Percentiles rank a stretch among this genome's conserved stretches.
These are phyloP conservation scores for Anastrepha obliqua DNA, from an alignment of 1,140 invertebrate species.

Conservation along the genomic window DNA sequence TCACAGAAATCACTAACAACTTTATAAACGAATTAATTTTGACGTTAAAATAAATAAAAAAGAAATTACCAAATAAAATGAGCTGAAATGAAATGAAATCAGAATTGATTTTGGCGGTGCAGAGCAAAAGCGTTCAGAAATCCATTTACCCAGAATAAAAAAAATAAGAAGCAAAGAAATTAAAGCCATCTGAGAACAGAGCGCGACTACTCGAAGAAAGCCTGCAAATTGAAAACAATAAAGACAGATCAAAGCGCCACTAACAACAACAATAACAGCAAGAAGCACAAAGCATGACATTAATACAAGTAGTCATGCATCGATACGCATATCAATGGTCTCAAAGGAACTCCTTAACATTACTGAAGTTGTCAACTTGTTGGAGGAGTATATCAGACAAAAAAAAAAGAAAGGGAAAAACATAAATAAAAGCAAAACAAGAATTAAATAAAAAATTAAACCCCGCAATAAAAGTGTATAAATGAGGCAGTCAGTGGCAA, in stretches of 20 bases:
- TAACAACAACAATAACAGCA: background rate
- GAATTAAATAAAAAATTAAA: background rate
- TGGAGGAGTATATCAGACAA: background rate
- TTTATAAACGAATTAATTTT: slow-evolving; percentile 36
- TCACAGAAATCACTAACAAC: slow-evolving; percentile 36
- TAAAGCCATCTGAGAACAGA: background rate
- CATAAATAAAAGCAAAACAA: background rate
- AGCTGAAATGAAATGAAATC: background rate
- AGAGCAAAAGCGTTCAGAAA: background rate
- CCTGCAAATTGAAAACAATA: background rate
- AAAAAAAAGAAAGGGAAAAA: background rate
- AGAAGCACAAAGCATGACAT: background rate
- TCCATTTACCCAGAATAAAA: background rate
- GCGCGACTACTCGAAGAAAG: background rate
- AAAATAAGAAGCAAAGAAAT: background rate
- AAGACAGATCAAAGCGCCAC: background rate
- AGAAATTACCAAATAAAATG: background rate
- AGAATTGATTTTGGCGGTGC: background rate
- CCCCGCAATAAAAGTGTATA: no score
- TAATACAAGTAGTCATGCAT: slow-evolving; percentile 11
- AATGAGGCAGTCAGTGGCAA: no score
- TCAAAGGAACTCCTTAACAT: slow-evolving; percentile 42
- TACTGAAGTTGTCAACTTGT: slow-evolving; percentile 46
- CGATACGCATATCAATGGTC: slow-evolving; percentile 31
- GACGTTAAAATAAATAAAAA: slow-evolving; percentile 4